phyloP scores from a whole-genome alignment of 2,113 vertebrate species.

The Tragelaphus imberbis region DNA sequence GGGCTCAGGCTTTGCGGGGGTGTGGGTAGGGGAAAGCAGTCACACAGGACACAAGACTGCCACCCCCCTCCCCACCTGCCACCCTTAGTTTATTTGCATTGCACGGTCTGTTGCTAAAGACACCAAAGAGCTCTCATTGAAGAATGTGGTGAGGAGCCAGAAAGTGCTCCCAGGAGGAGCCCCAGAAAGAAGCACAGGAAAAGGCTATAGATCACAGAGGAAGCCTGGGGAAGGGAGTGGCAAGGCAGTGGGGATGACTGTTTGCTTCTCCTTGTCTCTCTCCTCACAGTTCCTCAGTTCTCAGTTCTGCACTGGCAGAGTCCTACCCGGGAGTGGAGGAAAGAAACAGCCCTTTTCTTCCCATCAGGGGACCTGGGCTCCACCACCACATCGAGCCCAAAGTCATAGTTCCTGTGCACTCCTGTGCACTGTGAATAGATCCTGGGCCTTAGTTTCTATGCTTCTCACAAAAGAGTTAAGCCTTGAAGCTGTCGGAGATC shows the following conservation, averaged over 20 bases:
- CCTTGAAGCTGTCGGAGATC: neutral
- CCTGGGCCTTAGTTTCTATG: neutral
- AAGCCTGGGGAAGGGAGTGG: neutral
- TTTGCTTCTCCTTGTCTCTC: neutral
- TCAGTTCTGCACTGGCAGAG: neutral
- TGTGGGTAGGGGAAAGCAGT: fast-evolving
- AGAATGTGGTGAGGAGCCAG: neutral
- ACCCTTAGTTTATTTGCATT: neutral
- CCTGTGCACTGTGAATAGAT: neutral
- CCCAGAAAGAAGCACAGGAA: neutral
- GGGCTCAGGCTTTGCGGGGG: neutral
- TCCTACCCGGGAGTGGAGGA: neutral
- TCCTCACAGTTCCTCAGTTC: neutral
- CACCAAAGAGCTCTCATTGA: neutral
- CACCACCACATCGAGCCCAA: neutral
- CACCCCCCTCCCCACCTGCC: neutral
- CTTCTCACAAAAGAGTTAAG: neutral
- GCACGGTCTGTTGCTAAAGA: neutral
- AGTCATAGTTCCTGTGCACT: neutral
- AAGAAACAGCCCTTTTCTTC: neutral
- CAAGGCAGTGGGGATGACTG: neutral
- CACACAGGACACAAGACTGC: neutral
- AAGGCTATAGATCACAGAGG: neutral
- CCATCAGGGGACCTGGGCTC: neutral
- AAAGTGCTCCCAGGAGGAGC: neutral